Conservation (phyloP, 2,113 vertebrate species). For the Misgurnus anguillicaudatus region DNA sequence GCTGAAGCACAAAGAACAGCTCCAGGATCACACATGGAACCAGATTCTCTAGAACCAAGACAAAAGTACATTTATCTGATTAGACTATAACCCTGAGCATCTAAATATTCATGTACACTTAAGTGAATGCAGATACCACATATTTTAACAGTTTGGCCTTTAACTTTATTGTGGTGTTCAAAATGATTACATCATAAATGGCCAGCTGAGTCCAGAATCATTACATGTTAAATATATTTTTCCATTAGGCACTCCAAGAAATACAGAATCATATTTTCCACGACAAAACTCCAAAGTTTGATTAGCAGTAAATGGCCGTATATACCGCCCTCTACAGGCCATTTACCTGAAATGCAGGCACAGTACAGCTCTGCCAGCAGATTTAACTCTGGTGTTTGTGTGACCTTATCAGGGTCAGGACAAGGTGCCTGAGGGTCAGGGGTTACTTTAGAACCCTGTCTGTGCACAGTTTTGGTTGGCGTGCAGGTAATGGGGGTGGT, state of each 20-base stretch:
- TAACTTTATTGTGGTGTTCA: too few species aligned
- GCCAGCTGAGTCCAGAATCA: neutral
- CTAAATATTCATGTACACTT: neutral
- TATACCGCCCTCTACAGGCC: slow-evolving; percentile 53
- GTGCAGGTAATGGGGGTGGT: slow-evolving; percentile 69
- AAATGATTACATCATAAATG: too few species aligned
- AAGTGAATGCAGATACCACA: neutral
- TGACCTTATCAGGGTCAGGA: slow-evolving; percentile 83
- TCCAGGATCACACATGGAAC: slow-evolving; percentile 96
- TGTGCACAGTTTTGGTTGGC: slow-evolving; percentile 71
- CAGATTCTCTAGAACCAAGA: slow-evolving; percentile 82
- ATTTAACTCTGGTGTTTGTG: slow-evolving; percentile 80
- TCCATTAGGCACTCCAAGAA: neutral
- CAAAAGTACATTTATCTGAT: neutral
- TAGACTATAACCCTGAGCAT: neutral
- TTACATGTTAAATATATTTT: neutral
- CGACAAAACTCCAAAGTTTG: neutral
- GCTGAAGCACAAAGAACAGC: slow-evolving; percentile 93
- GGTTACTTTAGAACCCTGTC: slow-evolving; percentile 68
- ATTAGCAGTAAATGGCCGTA: neutral
- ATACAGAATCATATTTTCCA: neutral
- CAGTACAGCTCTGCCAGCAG: slow-evolving; percentile 88
- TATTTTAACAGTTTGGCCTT: too few species aligned
- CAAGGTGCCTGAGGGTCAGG: slow-evolving; percentile 73
- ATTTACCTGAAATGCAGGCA: slow-evolving; percentile 86